A percentile compares a stretch with the other conserved stretches of the same genome.
Evolutionary conservation across 2,797 vertebrate genomes (phyloP).

Genomic region (Ataeniobius toweri): DNA sequence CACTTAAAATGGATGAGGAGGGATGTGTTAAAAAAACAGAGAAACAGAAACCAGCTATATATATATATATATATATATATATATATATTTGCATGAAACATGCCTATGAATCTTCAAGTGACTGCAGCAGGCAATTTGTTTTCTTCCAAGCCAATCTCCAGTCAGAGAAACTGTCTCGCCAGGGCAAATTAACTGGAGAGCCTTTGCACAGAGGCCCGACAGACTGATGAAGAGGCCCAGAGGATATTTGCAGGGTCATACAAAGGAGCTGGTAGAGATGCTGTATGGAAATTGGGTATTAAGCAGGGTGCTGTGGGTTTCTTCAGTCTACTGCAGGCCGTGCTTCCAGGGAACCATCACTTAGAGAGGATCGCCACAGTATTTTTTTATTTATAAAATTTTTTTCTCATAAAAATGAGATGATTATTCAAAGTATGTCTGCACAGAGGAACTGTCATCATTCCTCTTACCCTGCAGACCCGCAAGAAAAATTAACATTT

Average conservation of each 20-base stretch:
- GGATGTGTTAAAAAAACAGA: slow-evolving; percentile 40
- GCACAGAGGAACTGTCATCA: slow-evolving; percentile 59
- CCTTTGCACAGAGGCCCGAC: slow-evolving; percentile 72
- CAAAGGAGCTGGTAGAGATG: slow-evolving; percentile 77
- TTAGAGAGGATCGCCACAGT: slow-evolving; percentile 47
- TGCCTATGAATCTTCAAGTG: slow-evolving; percentile 43
- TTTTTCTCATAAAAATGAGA: slow-evolving; percentile 66
- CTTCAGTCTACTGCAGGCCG: slow-evolving; percentile 74
- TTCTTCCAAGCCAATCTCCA: slow-evolving; percentile 47
- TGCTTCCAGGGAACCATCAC: slow-evolving; percentile 70
- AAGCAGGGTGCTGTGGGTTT: slow-evolving; percentile 74
- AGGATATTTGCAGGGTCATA: slow-evolving; percentile 85
- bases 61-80: slow-evolving; percentile 53
- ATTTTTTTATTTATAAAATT: slow-evolving; percentile 49
- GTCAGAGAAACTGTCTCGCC: slow-evolving; percentile 68
- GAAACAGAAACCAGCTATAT: slow-evolving; percentile 50
- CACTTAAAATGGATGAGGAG: slow-evolving; percentile 63
- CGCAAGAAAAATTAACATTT: slow-evolving; percentile 66
- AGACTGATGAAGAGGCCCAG: slow-evolving; percentile 83
- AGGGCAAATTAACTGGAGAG: slow-evolving; percentile 81
- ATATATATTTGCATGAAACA: slow-evolving; percentile 54
- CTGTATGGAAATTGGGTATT: slow-evolving; percentile 78
- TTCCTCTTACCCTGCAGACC: slow-evolving; percentile 72
- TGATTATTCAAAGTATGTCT: slow-evolving; percentile 75
- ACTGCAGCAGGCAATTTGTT: slow-evolving; percentile 43